Conservation (phyloP, 2,888 invertebrate genomes). For the Drosophila mulleri region DNA sequence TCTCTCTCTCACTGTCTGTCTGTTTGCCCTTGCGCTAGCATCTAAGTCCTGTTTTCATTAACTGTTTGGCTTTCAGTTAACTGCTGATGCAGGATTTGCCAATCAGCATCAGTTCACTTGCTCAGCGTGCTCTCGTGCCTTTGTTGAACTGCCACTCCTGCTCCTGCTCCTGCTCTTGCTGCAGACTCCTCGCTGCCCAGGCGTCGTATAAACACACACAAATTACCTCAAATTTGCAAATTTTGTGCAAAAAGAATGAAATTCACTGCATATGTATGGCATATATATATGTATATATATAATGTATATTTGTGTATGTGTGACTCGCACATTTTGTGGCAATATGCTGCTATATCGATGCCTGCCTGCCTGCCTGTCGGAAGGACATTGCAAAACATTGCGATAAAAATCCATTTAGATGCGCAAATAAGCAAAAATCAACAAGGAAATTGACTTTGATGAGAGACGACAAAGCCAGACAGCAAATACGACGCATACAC, state of each 20-base stretch:
- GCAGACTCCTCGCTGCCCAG: slow-evolving; percentile 13
- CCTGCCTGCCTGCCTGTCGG: slow-evolving; percentile 53
- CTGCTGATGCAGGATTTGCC: slow-evolving; percentile 74
- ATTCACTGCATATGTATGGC: slow-evolving; percentile 14
- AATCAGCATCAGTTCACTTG: slow-evolving; percentile 70
- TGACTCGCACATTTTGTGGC: slow-evolving; percentile 47
- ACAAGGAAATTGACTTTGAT: slow-evolving; percentile 80
- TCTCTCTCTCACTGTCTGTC: neutral
- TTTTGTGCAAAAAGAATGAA: slow-evolving; percentile 29
- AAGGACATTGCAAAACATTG: slow-evolving; percentile 79
- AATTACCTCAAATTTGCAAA: slow-evolving; percentile 72
- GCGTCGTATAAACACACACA: slow-evolving; percentile 51
- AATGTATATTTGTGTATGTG: neutral
- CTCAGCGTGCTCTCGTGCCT: slow-evolving; percentile 16
- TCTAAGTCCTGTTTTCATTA: slow-evolving; percentile 54
- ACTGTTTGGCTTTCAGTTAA: slow-evolving; percentile 70
- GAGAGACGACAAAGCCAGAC: slow-evolving; percentile 50
- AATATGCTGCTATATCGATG: slow-evolving; percentile 61
- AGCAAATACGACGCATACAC: slow-evolving; percentile 1
- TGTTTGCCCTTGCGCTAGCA: slow-evolving; percentile 12
- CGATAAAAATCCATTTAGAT: slow-evolving; percentile 81
- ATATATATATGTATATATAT: neutral
- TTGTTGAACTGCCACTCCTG: neutral
- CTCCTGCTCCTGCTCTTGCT: neutral
- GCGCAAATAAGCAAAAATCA: slow-evolving; percentile 81